Percentiles rank a stretch among this genome's conserved stretches.
Evolutionary conservation across 2,113 vertebrate species (phyloP).

Genomic region (Oryzias melastigma): DNA sequence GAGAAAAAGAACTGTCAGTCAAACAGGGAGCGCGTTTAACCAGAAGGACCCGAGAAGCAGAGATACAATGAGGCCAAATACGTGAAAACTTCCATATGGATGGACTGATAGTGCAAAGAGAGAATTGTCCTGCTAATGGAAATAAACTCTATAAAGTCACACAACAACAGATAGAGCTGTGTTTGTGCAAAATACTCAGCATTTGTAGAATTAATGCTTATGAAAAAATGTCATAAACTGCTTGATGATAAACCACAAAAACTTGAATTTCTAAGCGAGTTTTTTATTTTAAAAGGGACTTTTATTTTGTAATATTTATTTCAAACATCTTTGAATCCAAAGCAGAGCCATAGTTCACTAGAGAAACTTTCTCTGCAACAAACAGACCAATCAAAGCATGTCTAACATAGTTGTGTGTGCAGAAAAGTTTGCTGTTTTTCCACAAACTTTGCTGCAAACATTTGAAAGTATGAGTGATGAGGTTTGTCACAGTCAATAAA

Average conservation of each 20-base stretch:
- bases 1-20: conserved; percentile 1
- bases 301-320: too few relatives aligned
- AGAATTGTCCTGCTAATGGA: background rate
- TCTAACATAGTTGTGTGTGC: too few relatives aligned
- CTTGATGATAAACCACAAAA: too few relatives aligned
- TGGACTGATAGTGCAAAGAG: background rate
- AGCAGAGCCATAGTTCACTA: too few relatives aligned
- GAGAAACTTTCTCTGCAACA: too few relatives aligned
- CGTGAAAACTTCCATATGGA: conserved; percentile 9
- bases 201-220: background rate
- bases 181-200: background rate
- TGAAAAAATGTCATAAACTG: too few relatives aligned
- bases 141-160: conserved; percentile 3
- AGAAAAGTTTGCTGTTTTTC: background rate
- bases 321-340: too few relatives aligned
- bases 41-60: conserved; percentile 4
- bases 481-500: conserved; percentile 4
- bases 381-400: too few relatives aligned
- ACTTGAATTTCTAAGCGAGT: too few relatives aligned
- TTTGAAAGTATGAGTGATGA: background rate
- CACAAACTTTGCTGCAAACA: background rate
- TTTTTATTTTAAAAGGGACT: too few relatives aligned
- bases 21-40: background rate
- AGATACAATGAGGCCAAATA: conserved; percentile 11
- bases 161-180: conserved; percentile 4